Percentiles rank a stretch among this genome's conserved stretches.
Conservation (phyloP, 2,888 invertebrate species). For the Heliothis peltigera region DNA sequence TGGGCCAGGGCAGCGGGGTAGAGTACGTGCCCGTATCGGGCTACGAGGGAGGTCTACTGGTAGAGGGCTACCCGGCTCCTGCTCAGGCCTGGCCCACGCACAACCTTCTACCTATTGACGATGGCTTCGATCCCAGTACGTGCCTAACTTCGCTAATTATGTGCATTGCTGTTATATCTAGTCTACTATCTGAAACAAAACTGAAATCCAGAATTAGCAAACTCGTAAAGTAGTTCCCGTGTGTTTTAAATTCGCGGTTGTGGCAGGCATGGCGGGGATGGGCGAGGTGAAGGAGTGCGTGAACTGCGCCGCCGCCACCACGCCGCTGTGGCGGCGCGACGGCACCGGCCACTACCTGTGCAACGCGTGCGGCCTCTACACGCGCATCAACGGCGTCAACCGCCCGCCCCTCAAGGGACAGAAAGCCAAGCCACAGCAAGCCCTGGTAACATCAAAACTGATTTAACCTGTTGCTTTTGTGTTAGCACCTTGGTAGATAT, state of each 20-base stretch:
- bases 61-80: slow-evolving; percentile 82
- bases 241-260: slow-evolving; percentile 3
- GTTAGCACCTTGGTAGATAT: neutral
- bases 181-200: neutral
- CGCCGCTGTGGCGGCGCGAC: slow-evolving; percentile 99
- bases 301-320: slow-evolving; percentile 97
- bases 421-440: slow-evolving; percentile 91
- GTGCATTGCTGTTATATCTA: neutral
- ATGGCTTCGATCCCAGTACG: slow-evolving; percentile 87
- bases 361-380: slow-evolving; percentile 99
- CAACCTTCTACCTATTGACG: slow-evolving; percentile 84
- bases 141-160: slow-evolving; percentile 19
- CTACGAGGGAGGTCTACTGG: slow-evolving; percentile 85
- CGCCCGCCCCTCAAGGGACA: slow-evolving; percentile 92
- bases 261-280: slow-evolving; percentile 82
- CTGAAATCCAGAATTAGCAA: neutral
- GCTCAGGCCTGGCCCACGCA: slow-evolving; percentile 85
- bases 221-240: too few species aligned
- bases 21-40: slow-evolving; percentile 86
- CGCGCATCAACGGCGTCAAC: slow-evolving; percentile 92
- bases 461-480: neutral
- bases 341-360: slow-evolving; percentile 99
- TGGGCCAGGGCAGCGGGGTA: slow-evolving; percentile 79
- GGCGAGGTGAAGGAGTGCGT: slow-evolving; percentile 95
- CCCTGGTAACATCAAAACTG: slow-evolving; percentile 74